Base-by-base conservation (phyloP, 1,140 invertebrate genomes). In the Littorina saxatilis region DNA sequence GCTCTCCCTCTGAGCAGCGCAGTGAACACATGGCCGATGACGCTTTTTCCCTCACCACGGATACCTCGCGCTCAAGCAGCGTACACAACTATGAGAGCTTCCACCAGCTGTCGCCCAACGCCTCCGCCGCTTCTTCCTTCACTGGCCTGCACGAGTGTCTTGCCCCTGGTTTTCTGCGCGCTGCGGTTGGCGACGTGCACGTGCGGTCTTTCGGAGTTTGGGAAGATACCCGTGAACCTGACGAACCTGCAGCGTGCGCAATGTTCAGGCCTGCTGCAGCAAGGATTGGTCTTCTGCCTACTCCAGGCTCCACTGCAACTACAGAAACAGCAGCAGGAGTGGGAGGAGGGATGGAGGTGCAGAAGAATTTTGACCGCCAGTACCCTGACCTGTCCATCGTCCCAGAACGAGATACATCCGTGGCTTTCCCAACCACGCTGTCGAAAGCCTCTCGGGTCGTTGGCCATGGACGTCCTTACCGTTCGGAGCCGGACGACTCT, bases 161-260 rank as follows among this genome's bases (percentile, higher is more conserved):
- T 7, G 76, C 76, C 43, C 76, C 76, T 29, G 76, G 76, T 23
- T 78, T 78, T 27, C 55, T 78, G 32, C 39, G 76, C 37, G 76
- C 76, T 3, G 76, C 76, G 2, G 35, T 43, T 9, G 76, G 76
- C 2, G 58, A 78, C 29, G 32, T 47, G 32, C 76, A 78, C 29
- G 2, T 35, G n/a, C 74, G 52, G 15, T 17, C 74, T 11, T 76
- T 76, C 11, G 74, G 55, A 1, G 37, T 35, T 4, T 13, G 2
- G 5, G 35, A 76, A 39, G 74, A 58, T 23, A 27, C 23, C 23
- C 58, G 5, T 9, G 40, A 5, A 35, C 27, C 20, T n/a, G 27
- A 11, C 17, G 43, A 55, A 35, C 50, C 55, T 2, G 40, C 5
- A 27, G n/a, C 47, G 2, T 17, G 32, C 23, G 2, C 17, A 13